Evolutionary conservation across 2,797 vertebrate genomes (phyloP), one percentile per base, ranked within the genome.

Genomic region (Anableps anableps): DNA sequence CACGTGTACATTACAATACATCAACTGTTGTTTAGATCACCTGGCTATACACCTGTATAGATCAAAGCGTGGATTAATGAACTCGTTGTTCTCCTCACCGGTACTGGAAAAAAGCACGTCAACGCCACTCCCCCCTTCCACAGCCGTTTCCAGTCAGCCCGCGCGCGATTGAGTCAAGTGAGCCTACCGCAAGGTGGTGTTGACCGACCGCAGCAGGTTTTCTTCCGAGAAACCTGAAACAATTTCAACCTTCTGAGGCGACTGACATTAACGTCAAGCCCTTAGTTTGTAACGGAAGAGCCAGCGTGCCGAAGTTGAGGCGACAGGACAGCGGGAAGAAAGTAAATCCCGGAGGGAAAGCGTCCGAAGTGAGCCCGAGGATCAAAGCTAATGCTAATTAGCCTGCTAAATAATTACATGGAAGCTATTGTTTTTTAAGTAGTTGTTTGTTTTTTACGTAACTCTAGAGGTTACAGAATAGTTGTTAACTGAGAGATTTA

Each of bases 141-240:
- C n/a, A 88, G 85, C 92, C 89, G 89, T 94, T 91, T 88, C 88
- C 90, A 90, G 89, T 92, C 88, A 92, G 88, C 89, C n/a, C 92
- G 93, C 93, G 94, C 94, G 94, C 93, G 93, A 95, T 92, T 89
- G 93, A 95, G 92, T 94, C 93, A 90, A 94, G 93, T 82, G 90
- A 93, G 89, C 86, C 93, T 91, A 95, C 90, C 93, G 92, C 89
- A 92, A 94, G 93, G 93, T 93, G 93, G 94, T 93, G 88, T 92
- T 92, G 94, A 94, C 92, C 89, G 80, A 92, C 91, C 94, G 93
- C 88, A 86, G 92, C 92, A 87, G 93, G 94, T 94, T 95, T 92
- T 93, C 91, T 86, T n/a, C 21, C 47, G 83, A 86, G 93, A 92
- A 95, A 93, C 88, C 93, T 92, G 87, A 66, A n/a, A 80, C 88